Evolutionary conservation across 2,113 vertebrate species (phyloP), one percentile per base, ranked within the genome.

Genomic region (Cyprinus carpio): DNA sequence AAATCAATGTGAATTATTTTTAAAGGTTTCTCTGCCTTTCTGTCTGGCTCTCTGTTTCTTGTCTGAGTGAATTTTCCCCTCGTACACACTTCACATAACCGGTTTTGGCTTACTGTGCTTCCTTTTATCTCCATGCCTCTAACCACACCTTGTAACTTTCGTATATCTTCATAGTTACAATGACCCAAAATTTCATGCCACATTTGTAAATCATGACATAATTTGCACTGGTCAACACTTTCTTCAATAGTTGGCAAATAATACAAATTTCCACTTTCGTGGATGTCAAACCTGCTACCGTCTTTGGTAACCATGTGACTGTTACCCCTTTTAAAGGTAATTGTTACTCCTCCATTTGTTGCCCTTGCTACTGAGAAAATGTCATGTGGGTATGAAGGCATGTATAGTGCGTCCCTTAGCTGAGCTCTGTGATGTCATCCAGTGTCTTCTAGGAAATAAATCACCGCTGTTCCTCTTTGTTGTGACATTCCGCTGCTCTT

Each of bases 301-400:
- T 76, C 79, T 31, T 82, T 81, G n/a, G 69, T 69, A 10, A 82
- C 4, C 83, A 85, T 78, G 23, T 10, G 71, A 60, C 64, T 56
- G 54, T 85, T 12, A 5, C 37, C 83, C 51, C 18, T 65, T 31
- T 86, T 43, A 31, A 88, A 86, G 10, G 18, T 86, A 34, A 86
- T 23, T 18, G 58, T 87, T 54, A 43, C 67, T 49, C 23, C 72
- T 49, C 75, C 29, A 56, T 79, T 84, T 64, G 76, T 51, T 54
- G 86, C 82, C 5, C 56, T 81, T 67, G 77, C 43, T 20, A 88
- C 80, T 62, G 84, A 88, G n/a, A 88, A 88, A 9, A 88, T 88
- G 54, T 88, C 29, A 6, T 85, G 74, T 75, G 87, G 87, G 67
- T 86, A 86, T 0, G 84, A 54, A 23, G 87, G 84, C n/a, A 88